These are phyloP conservation scores for Drosophila incognita DNA, from an alignment of 2,888 invertebrate genomes.

Conservation along the genomic window DNA sequence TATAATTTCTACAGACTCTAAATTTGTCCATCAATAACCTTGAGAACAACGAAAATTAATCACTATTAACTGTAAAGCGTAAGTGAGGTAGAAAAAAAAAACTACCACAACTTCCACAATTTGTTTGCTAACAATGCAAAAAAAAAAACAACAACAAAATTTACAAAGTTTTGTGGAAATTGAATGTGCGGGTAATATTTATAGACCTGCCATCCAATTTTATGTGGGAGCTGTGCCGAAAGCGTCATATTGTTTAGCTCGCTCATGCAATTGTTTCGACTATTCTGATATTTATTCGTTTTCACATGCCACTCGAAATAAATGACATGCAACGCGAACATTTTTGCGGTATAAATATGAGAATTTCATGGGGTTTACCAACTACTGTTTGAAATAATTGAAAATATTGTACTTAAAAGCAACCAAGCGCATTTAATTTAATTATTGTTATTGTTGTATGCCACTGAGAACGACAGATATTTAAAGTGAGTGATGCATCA, in stretches of 20 bases:
- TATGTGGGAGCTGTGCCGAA: conserved; percentile 34
- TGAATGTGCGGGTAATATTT: conserved; percentile 32
- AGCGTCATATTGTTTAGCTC: conserved; percentile 31
- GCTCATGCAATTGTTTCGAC: conserved; percentile 60
- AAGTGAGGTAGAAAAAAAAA: neutral
- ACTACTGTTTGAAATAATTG: conserved; percentile 1
- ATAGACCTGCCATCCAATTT: conserved; percentile 29
- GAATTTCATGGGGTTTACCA: conserved; percentile 35
- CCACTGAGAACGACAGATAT: neutral
- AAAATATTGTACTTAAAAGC: conserved; percentile 23
- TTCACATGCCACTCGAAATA: conserved; percentile 67
- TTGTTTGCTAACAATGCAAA: conserved; percentile 33
- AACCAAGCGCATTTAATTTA: neutral
- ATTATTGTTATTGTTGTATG: neutral
- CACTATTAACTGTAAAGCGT: conserved; percentile 7
- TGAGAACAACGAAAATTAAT: conserved; percentile 27
- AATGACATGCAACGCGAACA: conserved; percentile 46
- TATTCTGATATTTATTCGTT: conserved; percentile 5
- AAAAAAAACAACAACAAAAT: conserved; percentile 10
- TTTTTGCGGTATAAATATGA: conserved; percentile 42
- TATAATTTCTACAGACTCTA: conserved; percentile 16
- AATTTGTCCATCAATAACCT: conserved; percentile 29
- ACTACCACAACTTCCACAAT: conserved; percentile 6
- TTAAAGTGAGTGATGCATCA: neutral
- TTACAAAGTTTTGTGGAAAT: conserved; percentile 37